Percentiles rank a stretch among this genome's conserved stretches.
These are phyloP conservation scores for Cantharis rufa DNA, from an alignment of 2,888 invertebrate species.

Conservation along the genomic window DNA sequence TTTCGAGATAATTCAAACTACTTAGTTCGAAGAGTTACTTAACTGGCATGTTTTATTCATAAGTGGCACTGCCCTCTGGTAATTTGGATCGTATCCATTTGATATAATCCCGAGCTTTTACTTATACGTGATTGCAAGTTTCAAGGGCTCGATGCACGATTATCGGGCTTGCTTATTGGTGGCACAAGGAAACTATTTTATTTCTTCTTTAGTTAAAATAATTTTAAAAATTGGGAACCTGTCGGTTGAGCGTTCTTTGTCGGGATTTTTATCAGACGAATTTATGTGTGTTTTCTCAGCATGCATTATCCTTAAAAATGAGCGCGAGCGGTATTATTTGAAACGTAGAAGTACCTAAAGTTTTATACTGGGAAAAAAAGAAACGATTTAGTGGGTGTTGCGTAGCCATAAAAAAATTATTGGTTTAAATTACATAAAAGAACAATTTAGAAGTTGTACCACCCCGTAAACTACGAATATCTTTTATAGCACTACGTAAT, in stretches of 20 bases:
- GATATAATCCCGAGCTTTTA: not conserved
- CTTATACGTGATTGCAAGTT: not conserved
- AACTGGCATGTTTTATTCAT: constrained; percentile 3
- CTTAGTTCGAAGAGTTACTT: not conserved
- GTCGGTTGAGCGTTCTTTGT: not conserved
- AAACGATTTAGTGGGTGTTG: not conserved
- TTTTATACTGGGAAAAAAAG: not conserved
- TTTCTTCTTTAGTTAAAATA: not conserved
- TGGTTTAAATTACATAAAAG: not conserved
- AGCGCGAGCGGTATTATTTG: not conserved
- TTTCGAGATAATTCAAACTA: not conserved
- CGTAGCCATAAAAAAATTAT: not conserved
- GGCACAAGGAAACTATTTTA: not conserved
- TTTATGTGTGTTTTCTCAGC: not conserved
- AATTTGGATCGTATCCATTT: not conserved
- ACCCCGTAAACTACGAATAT: not conserved
- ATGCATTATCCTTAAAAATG: not conserved
- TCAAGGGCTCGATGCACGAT: not conserved
- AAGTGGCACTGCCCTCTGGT: not conserved
- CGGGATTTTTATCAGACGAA: not conserved
- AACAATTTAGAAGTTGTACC: not conserved
- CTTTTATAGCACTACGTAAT: constrained; percentile 14
- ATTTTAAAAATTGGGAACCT: not conserved
- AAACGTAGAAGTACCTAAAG: not conserved
- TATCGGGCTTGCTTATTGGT: not conserved